Conservation (phyloP, 2,113 vertebrate species). For the Fregata magnificens region DNA sequence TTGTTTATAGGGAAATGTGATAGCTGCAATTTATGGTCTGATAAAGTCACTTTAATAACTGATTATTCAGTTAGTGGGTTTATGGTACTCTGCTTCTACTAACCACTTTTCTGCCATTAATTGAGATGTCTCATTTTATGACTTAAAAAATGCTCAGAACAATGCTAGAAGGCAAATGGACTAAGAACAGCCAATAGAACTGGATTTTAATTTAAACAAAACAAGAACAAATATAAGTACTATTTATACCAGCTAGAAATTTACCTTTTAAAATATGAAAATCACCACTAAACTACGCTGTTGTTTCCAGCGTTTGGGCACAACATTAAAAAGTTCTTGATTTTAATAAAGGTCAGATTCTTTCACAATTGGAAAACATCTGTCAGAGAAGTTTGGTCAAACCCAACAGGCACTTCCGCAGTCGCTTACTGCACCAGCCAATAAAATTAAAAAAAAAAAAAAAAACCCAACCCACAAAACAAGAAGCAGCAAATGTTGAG, state of each 20-base stretch:
- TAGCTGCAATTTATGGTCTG: neutral
- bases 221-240: neutral
- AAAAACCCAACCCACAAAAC: neutral
- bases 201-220: slow-evolving; percentile 9
- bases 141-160: neutral
- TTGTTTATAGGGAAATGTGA: neutral
- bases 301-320: slow-evolving; percentile 45
- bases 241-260: slow-evolving; percentile 18
- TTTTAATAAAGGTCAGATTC: slow-evolving; percentile 65
- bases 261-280: slow-evolving; percentile 31
- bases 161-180: neutral
- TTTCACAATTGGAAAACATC: slow-evolving; percentile 60
- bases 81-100: neutral
- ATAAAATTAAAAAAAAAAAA: neutral
- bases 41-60: neutral
- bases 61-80: neutral
- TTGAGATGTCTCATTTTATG: neutral
- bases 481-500: neutral
- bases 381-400: slow-evolving; percentile 43
- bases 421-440: neutral
- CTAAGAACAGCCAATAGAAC: neutral
- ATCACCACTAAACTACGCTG: neutral
- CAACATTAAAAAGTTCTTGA: slow-evolving; percentile 48
- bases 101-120: neutral
- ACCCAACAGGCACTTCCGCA: neutral